Evolutionary conservation across 2,797 vertebrate genomes (phyloP), one percentile per base, ranked within the genome.

Genomic region (Pterois miles): DNA sequence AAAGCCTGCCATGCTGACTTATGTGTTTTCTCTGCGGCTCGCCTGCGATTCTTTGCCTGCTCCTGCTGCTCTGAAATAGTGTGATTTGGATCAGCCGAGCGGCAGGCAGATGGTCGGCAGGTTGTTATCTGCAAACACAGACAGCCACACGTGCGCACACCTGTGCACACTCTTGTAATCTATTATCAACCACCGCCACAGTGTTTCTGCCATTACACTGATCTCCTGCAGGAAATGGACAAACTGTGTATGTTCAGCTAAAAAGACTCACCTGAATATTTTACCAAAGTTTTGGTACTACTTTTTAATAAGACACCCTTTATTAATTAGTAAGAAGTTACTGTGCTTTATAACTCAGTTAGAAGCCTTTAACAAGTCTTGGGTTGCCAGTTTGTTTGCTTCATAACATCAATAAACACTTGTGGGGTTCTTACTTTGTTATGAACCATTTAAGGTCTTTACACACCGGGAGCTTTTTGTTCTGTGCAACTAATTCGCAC

Each of bases 101-200:
- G 7, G 88, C 92, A 80, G 71, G 31, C 43, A 53, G 82, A 82
- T 75, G 86, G 86, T 71, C 53, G 38, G 59, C 67, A 75, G 83
- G 70, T 84, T 82, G 80, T 89, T 85, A 87, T 89, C 88, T 75
- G 83, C 80, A 43, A 53, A 90, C 83, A 79, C 80, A 88, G 71
- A 71, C 81, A n/a, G 43, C 59, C 68, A 13, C 78, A 65, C 58
- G 12, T 4, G 9, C 71, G 13, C 65, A 64, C 73, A 50, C 79
- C 31, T 65, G 68, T 64, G 31, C 78, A 60, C 74, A 52, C 68
- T 48, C 25, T 23, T 57, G 46, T 59, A 38, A 76, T 76, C 54
- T 69, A 65, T 84, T 71, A 81, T 59, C 72, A 64, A 68, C 76
- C 46, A 59, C 56, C 20, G 64, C 65, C 72, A 25, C 64, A 46